Conservation (phyloP, 2,888 invertebrate genomes). For the Erannis defoliaria region DNA sequence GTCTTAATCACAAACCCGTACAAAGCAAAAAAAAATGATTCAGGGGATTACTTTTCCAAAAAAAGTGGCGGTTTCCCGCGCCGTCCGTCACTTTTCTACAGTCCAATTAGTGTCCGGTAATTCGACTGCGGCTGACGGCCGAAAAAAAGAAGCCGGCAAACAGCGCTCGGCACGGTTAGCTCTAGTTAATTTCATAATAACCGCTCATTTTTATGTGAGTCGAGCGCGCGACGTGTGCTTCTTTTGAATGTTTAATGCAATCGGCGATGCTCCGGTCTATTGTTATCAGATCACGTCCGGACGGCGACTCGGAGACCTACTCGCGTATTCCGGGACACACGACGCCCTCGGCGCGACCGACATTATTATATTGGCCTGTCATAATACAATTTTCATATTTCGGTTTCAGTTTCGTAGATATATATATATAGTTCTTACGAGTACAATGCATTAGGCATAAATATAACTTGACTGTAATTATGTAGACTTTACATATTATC, state of each 20-base stretch:
- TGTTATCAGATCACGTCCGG: constrained; percentile 63
- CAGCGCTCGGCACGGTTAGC: constrained; percentile 68
- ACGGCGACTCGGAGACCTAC: constrained; percentile 67
- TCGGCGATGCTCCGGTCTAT: constrained; percentile 65
- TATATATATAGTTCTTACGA: no score
- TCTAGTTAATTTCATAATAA: constrained; percentile 85
- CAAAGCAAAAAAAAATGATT: constrained; percentile 53
- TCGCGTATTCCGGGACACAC: constrained; percentile 74
- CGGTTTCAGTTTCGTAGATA: no score
- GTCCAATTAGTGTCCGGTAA: constrained; percentile 85
- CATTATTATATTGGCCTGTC: constrained; percentile 60
- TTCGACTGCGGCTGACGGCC: constrained; percentile 80
- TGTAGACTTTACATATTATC: no score
- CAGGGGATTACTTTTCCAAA: constrained; percentile 58
- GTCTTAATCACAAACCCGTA: constrained; percentile 45
- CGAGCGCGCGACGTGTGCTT: constrained; percentile 69
- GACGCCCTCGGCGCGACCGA: constrained; percentile 71
- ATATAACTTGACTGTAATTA: no score
- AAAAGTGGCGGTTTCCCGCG: constrained; percentile 69
- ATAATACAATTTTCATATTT: constrained; percentile 51
- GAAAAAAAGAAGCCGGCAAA: constrained; percentile 75
- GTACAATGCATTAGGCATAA: no score
- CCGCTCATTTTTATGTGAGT: constrained; percentile 84
- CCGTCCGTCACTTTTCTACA: constrained; percentile 82
- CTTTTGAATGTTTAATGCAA: constrained; percentile 80